Conservation (phyloP, 1,140 invertebrate genomes). For the Bradynema listronoti region DNA sequence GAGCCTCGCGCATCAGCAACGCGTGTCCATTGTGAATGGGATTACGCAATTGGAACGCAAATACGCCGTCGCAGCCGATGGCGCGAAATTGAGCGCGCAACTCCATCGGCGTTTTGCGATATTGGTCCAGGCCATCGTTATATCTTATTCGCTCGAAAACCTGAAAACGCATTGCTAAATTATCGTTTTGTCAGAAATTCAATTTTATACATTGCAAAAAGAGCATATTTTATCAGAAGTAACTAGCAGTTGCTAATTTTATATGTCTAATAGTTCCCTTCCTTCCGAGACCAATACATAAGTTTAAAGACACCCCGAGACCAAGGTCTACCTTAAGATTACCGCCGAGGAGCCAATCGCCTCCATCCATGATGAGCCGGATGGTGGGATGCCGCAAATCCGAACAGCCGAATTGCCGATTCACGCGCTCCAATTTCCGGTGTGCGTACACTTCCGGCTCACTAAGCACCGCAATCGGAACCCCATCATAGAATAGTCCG, state of each 20-base stretch:
- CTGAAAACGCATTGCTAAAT: conserved; percentile 64
- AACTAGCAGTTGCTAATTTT: too few relatives aligned
- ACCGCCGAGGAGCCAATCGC: conserved; percentile 91
- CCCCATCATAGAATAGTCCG: conserved; percentile 58
- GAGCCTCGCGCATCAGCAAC: conserved; percentile 90
- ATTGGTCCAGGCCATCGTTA: conserved; percentile 90
- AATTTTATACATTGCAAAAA: too few relatives aligned
- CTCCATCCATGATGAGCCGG: conserved; percentile 82
- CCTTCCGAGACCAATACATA: too few relatives aligned
- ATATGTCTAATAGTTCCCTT: too few relatives aligned
- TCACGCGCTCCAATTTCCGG: conserved; percentile 84
- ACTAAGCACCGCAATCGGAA: conserved; percentile 75
- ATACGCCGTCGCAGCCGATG: conserved; percentile 80
- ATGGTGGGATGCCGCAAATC: conserved; percentile 84
- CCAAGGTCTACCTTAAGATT: conserved; percentile 62
- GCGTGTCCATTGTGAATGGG: conserved; percentile 99
- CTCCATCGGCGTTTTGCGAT: conserved; percentile 86
- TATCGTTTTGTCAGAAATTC: not conserved
- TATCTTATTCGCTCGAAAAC: conserved; percentile 83
- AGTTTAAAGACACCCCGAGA: too few relatives aligned
- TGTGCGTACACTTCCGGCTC: conserved; percentile 88
- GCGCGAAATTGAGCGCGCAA: conserved; percentile 74
- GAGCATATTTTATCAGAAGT: too few relatives aligned
- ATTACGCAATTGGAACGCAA: conserved; percentile 95
- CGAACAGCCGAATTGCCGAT: conserved; percentile 83